Conservation (phyloP, 2,797 vertebrate species). For the Eremophila alpestris region DNA sequence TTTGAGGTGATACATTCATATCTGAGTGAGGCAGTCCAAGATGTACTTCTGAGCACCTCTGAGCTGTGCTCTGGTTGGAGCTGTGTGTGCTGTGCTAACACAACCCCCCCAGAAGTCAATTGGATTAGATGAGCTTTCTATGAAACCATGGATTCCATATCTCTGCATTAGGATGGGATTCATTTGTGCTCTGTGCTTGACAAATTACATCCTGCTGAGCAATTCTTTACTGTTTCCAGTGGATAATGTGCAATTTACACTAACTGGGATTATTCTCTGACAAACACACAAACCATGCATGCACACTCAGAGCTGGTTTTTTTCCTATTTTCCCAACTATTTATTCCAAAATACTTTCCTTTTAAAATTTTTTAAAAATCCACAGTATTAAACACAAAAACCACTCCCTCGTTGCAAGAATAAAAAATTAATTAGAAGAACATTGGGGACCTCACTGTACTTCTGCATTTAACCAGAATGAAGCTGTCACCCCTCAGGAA, state of each 20-base stretch:
- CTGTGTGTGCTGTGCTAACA: neutral
- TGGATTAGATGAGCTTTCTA: neutral
- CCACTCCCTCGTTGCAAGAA: neutral
- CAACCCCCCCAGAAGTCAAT: neutral
- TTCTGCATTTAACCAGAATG: neutral
- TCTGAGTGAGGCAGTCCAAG: neutral
- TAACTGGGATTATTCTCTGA: neutral
- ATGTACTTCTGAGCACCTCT: neutral
- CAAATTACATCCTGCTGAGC: neutral
- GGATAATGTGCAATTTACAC: neutral
- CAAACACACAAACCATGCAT: rapidly evolving
- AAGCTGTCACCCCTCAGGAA: neutral
- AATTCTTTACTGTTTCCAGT: neutral
- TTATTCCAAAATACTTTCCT: neutral
- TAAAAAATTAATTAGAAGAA: neutral
- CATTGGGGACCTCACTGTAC: neutral
- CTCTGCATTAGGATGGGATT: neutral
- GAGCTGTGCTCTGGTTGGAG: neutral
- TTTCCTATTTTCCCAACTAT: neutral
- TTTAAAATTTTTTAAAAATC: neutral
- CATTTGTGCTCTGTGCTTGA: neutral
- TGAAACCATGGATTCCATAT: neutral
- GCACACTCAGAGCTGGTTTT: neutral
- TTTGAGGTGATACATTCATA: neutral
- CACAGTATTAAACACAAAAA: neutral